Evolutionary conservation across 2,113 vertebrate species (phyloP).

Genomic region (Syngnathus floridae): DNA sequence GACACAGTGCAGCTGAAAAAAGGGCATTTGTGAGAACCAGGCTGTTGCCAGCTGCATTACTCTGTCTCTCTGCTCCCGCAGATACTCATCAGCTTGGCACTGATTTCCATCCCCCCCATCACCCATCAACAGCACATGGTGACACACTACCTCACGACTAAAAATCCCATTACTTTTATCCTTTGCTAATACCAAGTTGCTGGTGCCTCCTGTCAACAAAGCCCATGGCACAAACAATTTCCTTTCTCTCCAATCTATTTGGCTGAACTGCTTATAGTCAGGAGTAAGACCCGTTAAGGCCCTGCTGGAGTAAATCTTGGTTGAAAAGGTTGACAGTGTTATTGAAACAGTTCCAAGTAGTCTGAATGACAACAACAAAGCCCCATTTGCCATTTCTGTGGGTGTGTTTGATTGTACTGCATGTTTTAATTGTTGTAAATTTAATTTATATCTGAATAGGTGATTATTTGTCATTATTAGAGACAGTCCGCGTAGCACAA

Average conservation of each 20-base stretch:
- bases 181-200: constrained; percentile 66
- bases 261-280: constrained; percentile 52
- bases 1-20: constrained; percentile 30
- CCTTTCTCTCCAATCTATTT: constrained; percentile 66
- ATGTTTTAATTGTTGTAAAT: too few species aligned
- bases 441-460: too few species aligned
- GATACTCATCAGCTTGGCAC: constrained; percentile 67
- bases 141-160: constrained; percentile 62
- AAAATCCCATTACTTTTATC: constrained; percentile 76
- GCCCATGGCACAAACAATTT: constrained; percentile 71
- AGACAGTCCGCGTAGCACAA: too few species aligned
- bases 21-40: constrained; percentile 49
- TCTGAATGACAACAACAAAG: background rate
- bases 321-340: constrained; percentile 45
- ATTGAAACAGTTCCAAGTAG: background rate
- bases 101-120: constrained; percentile 50
- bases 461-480: too few species aligned
- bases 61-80: constrained; percentile 55
- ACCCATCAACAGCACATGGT: constrained; percentile 67
- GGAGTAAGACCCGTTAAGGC: constrained; percentile 49
- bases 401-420: too few species aligned
- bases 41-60: constrained; percentile 43
- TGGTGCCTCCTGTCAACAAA: constrained; percentile 61
- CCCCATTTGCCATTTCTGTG: background rate
- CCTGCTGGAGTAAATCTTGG: constrained; percentile 38